These are phyloP conservation scores for Amphipoea lucens DNA, from an alignment of 2,888 invertebrate genomes.

Conservation along the genomic window DNA sequence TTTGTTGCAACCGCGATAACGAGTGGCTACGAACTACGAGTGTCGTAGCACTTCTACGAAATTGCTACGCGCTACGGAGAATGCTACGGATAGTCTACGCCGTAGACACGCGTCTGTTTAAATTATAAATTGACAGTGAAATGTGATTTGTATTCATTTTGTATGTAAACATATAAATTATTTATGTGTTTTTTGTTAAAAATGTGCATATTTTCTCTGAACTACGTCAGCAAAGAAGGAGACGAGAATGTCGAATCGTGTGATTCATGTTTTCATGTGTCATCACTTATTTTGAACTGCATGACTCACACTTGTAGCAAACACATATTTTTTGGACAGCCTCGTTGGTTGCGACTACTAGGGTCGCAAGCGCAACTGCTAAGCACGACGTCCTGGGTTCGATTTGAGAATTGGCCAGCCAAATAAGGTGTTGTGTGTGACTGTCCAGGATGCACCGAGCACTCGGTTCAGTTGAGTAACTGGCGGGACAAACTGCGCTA, in stretches of 20 bases:
- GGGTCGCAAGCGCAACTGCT: too few relatives aligned
- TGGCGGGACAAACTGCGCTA: too few relatives aligned
- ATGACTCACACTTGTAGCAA: background rate
- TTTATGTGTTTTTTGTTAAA: conserved; percentile 1
- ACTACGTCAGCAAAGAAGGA: background rate
- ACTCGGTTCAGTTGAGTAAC: too few relatives aligned
- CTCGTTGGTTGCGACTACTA: background rate
- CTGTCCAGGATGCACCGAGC: too few relatives aligned
- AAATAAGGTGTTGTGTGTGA: too few relatives aligned
- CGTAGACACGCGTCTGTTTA: conserved; percentile 3
- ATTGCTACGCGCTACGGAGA: conserved; percentile 49
- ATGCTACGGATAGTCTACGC: conserved; percentile 22
- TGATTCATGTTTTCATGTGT: background rate
- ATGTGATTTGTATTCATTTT: background rate
- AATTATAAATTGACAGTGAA: background rate
- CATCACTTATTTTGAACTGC: background rate
- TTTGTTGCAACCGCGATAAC: conserved; percentile 48
- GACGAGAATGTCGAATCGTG: background rate
- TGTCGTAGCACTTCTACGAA: conserved; percentile 49
- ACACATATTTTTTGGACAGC: background rate
- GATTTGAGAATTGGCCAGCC: too few relatives aligned
- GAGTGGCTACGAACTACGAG: conserved; percentile 58
- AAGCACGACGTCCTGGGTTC: too few relatives aligned
- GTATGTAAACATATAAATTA: background rate
- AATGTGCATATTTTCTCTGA: background rate